These are phyloP conservation scores for Alethe castanea DNA, from an alignment of 2,113 vertebrate species.

Conservation along the genomic window DNA sequence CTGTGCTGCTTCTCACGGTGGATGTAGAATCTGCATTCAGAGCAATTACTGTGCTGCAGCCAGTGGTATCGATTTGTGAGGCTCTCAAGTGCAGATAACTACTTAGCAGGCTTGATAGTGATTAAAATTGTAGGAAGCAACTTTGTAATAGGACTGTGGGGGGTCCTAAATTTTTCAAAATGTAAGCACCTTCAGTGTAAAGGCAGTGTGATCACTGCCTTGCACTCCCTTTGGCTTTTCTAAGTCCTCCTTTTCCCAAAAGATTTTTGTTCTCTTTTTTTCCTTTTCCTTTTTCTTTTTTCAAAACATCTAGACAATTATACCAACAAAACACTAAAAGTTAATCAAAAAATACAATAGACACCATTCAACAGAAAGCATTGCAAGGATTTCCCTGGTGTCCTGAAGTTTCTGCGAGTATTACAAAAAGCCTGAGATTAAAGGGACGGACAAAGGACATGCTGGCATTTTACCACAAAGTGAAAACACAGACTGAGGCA, in stretches of 20 bases:
- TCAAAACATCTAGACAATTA: neutral
- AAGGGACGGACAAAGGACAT: neutral
- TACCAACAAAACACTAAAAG: neutral
- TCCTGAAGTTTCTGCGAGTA: neutral
- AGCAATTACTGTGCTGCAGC: neutral
- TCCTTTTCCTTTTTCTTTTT: neutral
- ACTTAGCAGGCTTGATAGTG: conserved; percentile 1
- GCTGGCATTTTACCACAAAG: neutral
- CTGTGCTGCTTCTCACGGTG: conserved; percentile 1
- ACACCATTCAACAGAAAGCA: neutral
- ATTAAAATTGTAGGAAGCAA: conserved; percentile 51
- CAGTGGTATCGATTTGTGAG: conserved; percentile 4
- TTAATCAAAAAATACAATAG: neutral
- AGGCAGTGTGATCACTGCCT: neutral
- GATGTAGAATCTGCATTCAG: conserved; percentile 14
- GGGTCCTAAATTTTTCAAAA: conserved; percentile 17
- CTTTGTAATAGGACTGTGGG: neutral
- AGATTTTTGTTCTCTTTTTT: neutral
- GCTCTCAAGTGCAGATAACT: conserved; percentile 1
- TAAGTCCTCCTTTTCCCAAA: neutral
- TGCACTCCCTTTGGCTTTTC: neutral
- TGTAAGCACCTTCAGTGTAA: neutral
- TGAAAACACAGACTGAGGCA: neutral
- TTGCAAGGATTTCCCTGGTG: neutral
- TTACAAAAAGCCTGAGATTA: conserved; percentile 15